These are phyloP conservation scores for Hylaeus volcanicus DNA, from an alignment of 1,140 invertebrate species.

Conservation along the genomic window DNA sequence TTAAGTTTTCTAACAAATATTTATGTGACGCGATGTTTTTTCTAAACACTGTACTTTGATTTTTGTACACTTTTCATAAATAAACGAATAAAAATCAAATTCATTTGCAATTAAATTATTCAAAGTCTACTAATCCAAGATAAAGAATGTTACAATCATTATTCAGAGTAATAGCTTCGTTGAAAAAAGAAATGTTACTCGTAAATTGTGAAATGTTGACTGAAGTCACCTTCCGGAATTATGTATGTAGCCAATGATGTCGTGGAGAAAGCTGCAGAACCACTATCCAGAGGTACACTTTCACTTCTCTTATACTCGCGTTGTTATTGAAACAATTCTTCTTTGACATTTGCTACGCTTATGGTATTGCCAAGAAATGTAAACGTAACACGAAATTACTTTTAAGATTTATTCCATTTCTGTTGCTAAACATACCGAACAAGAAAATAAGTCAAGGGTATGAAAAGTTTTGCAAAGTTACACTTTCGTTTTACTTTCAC, in stretches of 20 bases:
- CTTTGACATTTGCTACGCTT: constrained; percentile 29
- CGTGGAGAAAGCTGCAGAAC: constrained; percentile 63
- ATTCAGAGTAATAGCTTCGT: background rate
- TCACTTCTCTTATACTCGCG: constrained; percentile 58
- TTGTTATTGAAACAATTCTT: constrained; percentile 43
- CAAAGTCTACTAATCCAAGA: no score
- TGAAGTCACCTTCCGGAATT: constrained; percentile 45
- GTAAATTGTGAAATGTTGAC: constrained; percentile 26
- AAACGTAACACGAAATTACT: constrained; percentile 11
- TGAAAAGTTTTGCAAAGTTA: constrained; percentile 15
- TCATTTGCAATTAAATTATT: background rate
- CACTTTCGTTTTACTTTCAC: constrained; percentile 34
- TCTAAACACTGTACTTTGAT: constrained; percentile 26
- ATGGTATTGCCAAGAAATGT: background rate
- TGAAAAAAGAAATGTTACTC: constrained; percentile 8
- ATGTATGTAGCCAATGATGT: constrained; percentile 56
- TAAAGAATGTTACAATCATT: constrained; percentile 13
- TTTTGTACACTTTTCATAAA: constrained; percentile 56
- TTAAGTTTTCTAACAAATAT: constrained; percentile 56
- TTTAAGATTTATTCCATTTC: background rate
- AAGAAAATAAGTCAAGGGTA: constrained; percentile 1
- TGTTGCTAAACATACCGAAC: background rate
- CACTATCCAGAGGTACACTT: constrained; percentile 55
- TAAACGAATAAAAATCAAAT: constrained; percentile 47
- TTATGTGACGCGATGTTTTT: constrained; percentile 60